Base-by-base conservation (phyloP, 1,140 invertebrate species). In the Polypedilum vanderplanki region DNA sequence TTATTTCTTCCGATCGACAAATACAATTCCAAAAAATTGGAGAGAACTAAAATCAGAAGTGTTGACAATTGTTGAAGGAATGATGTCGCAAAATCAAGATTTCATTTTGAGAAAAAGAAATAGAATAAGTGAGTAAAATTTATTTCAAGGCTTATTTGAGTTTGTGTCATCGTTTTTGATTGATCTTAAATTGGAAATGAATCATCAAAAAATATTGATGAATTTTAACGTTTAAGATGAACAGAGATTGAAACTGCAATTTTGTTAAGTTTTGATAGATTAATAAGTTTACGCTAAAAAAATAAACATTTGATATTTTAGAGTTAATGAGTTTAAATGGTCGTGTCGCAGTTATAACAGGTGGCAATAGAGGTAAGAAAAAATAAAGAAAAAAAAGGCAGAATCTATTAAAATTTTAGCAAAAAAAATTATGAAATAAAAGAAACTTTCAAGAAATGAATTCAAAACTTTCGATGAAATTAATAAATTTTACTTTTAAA, bases 261-360 rank as follows among this genome's bases (percentile, higher is more conserved):
- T 46, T 46, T 3, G 8, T 46, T 7, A 41, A 1, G 9, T 46
- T 46, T 46, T 46, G 9, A 10, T 8, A 3, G 9, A 46, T 8
- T 46, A 15, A 46, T n/a, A n/a, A n/a, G n/a, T n/a, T n/a, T n/a
- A n/a, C n/a, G n/a, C n/a, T n/a, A n/a, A n/a, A n/a, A n/a, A n/a
- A n/a, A n/a, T n/a, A n/a, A n/a, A n/a, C n/a, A n/a, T 46, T 46
- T 3, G 1, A 46, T n/a, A 15, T 57, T 57, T 57, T 57, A 57
- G 46, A 57, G 46, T 15, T 57, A 57, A 4, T n/a, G 17, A 80
- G 83, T 65, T 85, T 86, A 81, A 82, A 81, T 33, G 89, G 88
- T 64, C 88, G 89, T 84, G 85, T 93, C 73, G 94, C 92, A 64
- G 88, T 97, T 76, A 89, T 97, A 67, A 97, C 95, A 8, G 95